Percentiles rank a stretch among this genome's conserved stretches.
These are phyloP conservation scores for Drosophila suzukii DNA, from an alignment of 1,140 invertebrate species.

Conservation along the genomic window DNA sequence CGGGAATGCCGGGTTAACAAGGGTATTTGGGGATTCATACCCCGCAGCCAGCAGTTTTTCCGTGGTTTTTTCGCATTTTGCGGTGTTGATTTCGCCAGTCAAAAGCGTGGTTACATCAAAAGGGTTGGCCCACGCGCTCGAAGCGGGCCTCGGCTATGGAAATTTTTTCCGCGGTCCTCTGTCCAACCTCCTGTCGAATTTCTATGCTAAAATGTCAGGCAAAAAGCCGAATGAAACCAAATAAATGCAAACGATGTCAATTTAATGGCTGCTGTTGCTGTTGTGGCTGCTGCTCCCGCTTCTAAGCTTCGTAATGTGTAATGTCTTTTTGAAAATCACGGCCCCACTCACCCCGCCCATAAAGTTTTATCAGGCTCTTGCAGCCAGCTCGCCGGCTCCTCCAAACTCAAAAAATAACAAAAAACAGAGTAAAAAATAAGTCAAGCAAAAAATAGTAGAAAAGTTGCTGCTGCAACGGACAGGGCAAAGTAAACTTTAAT, in stretches of 20 bases:
- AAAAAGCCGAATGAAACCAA: slow-evolving; percentile 67
- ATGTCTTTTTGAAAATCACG: slow-evolving; percentile 71
- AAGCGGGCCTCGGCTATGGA: slow-evolving; percentile 59
- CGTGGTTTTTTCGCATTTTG: slow-evolving; percentile 49
- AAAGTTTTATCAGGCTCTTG: slow-evolving; percentile 67
- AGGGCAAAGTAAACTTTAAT: slow-evolving; percentile 80
- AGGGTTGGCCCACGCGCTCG: slow-evolving; percentile 65
- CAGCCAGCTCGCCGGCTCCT: slow-evolving; percentile 42
- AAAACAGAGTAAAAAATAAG: slow-evolving; percentile 13
- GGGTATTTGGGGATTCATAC: slow-evolving; percentile 8
- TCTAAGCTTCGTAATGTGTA: slow-evolving; percentile 60
- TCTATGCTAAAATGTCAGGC: slow-evolving; percentile 79
- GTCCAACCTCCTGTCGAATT: slow-evolving; percentile 69
- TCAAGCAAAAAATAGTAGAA: slow-evolving; percentile 33
- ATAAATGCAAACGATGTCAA: slow-evolving; percentile 80
- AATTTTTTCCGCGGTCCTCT: slow-evolving; percentile 59
- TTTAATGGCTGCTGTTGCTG: slow-evolving; percentile 75
- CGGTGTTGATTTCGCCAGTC: slow-evolving; percentile 71
- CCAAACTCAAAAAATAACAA: slow-evolving; percentile 2
- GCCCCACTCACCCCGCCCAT: slow-evolving; percentile 40
- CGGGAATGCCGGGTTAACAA: neutral
- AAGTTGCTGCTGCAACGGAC: slow-evolving; percentile 73
- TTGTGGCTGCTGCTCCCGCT: slow-evolving; percentile 44
- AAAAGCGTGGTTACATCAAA: slow-evolving; percentile 78
- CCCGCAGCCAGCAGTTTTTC: neutral